Evolutionary conservation across 2,113 vertebrate genomes (phyloP), one percentile per base, ranked within the genome.

Genomic region (Anoplopoma fimbria): DNA sequence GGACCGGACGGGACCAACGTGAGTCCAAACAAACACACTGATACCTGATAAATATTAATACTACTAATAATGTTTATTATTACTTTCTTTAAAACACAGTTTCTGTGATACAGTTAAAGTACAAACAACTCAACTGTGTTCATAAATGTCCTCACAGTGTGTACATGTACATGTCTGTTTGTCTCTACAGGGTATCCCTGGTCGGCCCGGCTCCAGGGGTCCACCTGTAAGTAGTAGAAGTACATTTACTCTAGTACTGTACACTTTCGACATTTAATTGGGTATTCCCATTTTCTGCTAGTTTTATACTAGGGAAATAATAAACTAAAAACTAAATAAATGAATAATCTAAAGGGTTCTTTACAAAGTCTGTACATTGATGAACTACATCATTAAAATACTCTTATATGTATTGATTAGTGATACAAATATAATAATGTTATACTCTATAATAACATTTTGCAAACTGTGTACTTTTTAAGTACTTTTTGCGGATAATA

Each of bases 121-220:
- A 40, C 40, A 13, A 1, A 15, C 13, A 21, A 23, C 21, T 21
- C n/a, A n/a, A 21, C 10, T 27, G 53, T 17, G 27, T 60, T 38
- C 2, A 25, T 25, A 4, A 36, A 6, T 34, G 31, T 61, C 33
- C 29, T 31, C 15, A 9, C 31, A 34, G 27, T 62, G 29, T 64
- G 21, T 38, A 3, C 9, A 6, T 45, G 64, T 67, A 7, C 62
- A 42, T 57, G 21, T 53, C 14, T 49, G 63, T 45, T 0, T 69
- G 53, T 63, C 19, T 86, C 38, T 81, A 2, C 87, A 95, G 95
- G 94, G 95, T 65, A 0, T 42, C 0, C 77, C 82, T 21, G 95
- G 95, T 75, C n/a, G 0, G 1, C 61, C 90, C 13, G 95, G 95
- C 25, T 12, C 0, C 27, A 89, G 89, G 60, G 95, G 95, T 19